Conservation (phyloP, 2,113 vertebrate species). For the Pomatorhinus ruficollis region DNA sequence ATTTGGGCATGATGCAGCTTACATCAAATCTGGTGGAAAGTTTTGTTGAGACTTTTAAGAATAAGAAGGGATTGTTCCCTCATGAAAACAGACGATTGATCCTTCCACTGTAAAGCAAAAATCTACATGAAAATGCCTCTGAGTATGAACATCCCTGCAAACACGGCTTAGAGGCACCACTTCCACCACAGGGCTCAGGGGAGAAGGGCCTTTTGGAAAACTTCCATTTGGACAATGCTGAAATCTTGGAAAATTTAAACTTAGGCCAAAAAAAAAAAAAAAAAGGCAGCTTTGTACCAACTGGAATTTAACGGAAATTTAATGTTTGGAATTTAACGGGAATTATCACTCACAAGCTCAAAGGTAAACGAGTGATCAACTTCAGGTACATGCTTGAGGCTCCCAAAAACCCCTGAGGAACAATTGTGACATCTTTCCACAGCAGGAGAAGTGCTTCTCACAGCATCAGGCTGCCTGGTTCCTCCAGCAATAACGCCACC, state of each 20-base stretch:
- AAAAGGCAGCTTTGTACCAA: background rate
- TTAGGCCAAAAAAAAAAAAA: too few species aligned
- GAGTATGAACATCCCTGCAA: background rate
- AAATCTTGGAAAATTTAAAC: background rate
- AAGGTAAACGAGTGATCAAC: background rate
- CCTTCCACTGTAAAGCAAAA: background rate
- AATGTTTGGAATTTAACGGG: background rate
- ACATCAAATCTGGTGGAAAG: background rate
- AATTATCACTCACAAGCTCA: background rate
- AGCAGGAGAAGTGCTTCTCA: background rate
- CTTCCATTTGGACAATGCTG: background rate
- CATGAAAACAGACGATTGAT: background rate
- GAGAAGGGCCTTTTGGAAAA: background rate
- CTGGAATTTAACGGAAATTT: background rate
- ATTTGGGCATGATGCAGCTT: background rate
- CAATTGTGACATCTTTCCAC: background rate
- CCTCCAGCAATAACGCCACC: background rate
- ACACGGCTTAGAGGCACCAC: background rate
- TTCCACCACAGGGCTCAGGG: background rate
- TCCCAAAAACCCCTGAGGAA: background rate
- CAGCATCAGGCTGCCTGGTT: background rate
- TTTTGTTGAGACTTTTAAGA: background rate
- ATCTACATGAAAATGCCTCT: background rate
- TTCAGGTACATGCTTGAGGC: background rate
- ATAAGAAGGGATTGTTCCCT: background rate